Evolutionary conservation across 2,797 vertebrate species (phyloP).

Genomic region (Fundulus diaphanus): DNA sequence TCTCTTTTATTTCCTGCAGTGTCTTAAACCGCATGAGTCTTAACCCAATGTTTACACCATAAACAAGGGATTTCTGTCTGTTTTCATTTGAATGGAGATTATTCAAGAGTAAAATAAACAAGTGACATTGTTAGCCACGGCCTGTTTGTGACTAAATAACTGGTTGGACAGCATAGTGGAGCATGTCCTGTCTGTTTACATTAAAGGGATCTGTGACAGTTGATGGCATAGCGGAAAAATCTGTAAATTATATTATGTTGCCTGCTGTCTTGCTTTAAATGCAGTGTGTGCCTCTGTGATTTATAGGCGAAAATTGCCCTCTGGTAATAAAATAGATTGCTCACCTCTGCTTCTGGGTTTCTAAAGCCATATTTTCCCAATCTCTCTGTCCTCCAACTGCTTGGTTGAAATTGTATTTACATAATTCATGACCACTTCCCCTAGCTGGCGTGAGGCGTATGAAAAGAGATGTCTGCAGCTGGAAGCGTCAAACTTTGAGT

Average conservation of each 20-base stretch:
- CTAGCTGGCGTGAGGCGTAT: constrained; percentile 1
- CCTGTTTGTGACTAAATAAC: neutral
- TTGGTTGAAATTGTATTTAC: constrained; percentile 6
- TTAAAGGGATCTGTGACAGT: neutral
- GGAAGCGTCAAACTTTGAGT: neutral
- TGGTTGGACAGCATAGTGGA: neutral
- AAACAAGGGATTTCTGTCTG: neutral
- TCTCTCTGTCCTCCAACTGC: neutral
- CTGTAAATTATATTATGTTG: neutral
- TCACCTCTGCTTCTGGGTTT: neutral
- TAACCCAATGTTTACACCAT: neutral
- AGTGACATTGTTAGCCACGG: neutral
- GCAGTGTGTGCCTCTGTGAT: neutral
- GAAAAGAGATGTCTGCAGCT: constrained; percentile 2
- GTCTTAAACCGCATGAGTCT: neutral
- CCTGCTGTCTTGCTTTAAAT: neutral
- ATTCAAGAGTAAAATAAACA: neutral
- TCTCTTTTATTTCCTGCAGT: too few relatives aligned
- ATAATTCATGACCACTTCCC: constrained; percentile 12
- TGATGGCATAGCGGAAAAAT: neutral
- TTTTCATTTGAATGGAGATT: neutral
- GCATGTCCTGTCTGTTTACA: neutral
- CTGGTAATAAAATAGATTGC: neutral
- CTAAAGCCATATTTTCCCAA: neutral
- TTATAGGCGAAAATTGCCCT: neutral